Percentiles rank a stretch among this genome's conserved stretches.
Conservation (phyloP, 2,797 vertebrate genomes). For the Muscicapa striata region DNA sequence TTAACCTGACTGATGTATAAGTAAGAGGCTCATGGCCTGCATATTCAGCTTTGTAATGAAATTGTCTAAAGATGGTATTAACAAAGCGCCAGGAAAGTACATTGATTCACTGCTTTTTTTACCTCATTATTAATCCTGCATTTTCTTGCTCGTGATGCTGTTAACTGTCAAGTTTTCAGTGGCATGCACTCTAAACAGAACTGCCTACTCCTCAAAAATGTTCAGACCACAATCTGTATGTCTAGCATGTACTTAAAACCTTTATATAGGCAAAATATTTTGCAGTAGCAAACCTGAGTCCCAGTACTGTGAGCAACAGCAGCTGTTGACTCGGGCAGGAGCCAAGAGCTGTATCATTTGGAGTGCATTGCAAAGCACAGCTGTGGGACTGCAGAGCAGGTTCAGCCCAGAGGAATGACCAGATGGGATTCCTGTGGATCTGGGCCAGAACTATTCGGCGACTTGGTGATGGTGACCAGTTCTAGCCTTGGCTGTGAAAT, state of each 20-base stretch:
- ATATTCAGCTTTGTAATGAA: conserved; percentile 33
- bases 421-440: neutral
- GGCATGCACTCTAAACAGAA: neutral
- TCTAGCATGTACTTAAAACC: neutral
- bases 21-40: neutral
- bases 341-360: neutral
- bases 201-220: neutral
- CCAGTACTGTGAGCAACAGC: neutral
- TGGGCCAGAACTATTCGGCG: neutral
- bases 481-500: neutral
- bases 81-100: conserved; percentile 25
- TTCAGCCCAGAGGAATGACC: neutral
- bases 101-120: neutral
- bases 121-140: neutral
- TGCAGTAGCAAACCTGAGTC: neutral
- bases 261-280: neutral
- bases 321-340: neutral
- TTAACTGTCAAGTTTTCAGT: neutral
- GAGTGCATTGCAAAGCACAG: accelerated
- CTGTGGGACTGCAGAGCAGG: neutral
- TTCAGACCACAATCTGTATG: neutral
- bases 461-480: neutral
- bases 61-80: neutral
- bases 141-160: neutral
- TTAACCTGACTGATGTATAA: conserved; percentile 9